Base-by-base conservation (phyloP, 1,140 invertebrate genomes). In the Ditylenchus dipsaci region DNA sequence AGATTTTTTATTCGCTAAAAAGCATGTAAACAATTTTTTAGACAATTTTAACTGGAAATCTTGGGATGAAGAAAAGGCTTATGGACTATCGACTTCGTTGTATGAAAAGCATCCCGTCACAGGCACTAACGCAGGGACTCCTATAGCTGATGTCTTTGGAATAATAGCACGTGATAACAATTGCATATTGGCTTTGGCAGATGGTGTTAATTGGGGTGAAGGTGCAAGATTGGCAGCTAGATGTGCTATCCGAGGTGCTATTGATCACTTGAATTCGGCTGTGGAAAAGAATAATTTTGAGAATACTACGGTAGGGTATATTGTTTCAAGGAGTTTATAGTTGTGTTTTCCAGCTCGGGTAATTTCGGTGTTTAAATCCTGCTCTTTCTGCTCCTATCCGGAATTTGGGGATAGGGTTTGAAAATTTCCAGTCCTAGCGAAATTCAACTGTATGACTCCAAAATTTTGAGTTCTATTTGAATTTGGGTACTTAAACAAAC, bases 131-230 rank as follows among this genome's bases (percentile, higher is more conserved):
- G 90, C 90, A 30, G 85, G 92, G 5, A 90, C 91, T 82, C 92
- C 92, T 17, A 90, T 94, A 72, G 92, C 92, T 17, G 92, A 94
- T 85, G 90, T 91, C 76, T 94, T 91, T 86, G 91, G 89, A 1
- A 86, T 94, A 49, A 88, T 91, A 72, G 88, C 90, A 3, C 85
- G 91, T 47, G 87, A 87, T 56, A 90, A 93, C 83, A 90, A 89
- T 69, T 89, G 89, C 3, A 88, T 93, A 68, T 84, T 94, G 76
- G 89, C 90, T 38, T 86, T 95, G 57, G 92, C 91, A 15, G 92
- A 94, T 86, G 92, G 92, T 43, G 92, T 94, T 0, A 94, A 95
- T 85, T 94, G 92, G 92, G 92, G 92, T 60, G 89, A 91, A 78
- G 91, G 47, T 71, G 90, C 91, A 33, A 88, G 90, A 63, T 85